These are phyloP conservation scores for Ciconia stormi DNA, from an alignment of 2,113 vertebrate species.

Conservation along the genomic window DNA sequence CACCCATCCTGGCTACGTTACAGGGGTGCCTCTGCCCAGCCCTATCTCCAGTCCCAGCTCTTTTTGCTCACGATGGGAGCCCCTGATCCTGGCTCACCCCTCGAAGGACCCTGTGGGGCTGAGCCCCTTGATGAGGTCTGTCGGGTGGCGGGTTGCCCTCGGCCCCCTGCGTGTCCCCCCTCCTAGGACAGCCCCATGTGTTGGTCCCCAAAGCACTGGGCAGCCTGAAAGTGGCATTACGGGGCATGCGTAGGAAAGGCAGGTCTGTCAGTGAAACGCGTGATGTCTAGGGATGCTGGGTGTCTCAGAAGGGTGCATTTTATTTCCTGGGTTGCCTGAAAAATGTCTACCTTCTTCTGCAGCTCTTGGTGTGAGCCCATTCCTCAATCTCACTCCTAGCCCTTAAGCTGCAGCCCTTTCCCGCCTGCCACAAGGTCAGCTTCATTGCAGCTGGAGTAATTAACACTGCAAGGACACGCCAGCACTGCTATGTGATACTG, in stretches of 20 bases:
- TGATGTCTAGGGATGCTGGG: background rate
- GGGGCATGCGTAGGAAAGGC: background rate
- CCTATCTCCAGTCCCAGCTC: background rate
- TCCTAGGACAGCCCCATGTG: background rate
- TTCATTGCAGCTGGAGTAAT: background rate
- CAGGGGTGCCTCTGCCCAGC: background rate
- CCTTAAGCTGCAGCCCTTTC: background rate
- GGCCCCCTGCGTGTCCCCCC: background rate
- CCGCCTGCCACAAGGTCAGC: background rate
- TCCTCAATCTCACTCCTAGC: background rate
- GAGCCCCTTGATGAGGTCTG: background rate
- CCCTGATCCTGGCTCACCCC: background rate
- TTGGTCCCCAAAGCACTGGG: background rate
- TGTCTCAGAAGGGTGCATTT: background rate
- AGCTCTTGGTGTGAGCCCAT: accelerated
- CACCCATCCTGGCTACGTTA: accelerated
- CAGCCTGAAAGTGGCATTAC: background rate
- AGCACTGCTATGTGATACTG: background rate
- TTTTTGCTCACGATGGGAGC: background rate
- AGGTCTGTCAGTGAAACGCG: background rate
- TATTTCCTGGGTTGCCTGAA: background rate
- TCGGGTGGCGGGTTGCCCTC: background rate
- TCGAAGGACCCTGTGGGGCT: background rate
- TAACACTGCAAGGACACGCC: background rate
- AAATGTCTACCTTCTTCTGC: background rate